Evolutionary conservation across 2,113 vertebrate genomes (phyloP), one percentile per base, ranked within the genome.

Genomic region (Scortum barcoo): DNA sequence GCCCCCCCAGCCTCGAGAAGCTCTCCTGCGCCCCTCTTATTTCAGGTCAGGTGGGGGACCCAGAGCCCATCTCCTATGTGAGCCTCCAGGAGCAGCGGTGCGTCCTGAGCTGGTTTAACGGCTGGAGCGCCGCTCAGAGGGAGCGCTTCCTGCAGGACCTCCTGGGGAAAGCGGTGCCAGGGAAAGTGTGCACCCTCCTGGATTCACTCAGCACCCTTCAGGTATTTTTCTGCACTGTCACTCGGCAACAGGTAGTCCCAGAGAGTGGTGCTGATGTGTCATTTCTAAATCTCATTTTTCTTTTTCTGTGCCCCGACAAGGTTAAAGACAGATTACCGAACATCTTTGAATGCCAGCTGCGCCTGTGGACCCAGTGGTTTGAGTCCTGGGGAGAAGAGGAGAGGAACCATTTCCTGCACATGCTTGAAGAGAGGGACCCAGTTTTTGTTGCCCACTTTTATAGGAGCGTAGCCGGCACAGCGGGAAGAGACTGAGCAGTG

Each of bases 331-430:
- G 93, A 33, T 95, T 96, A 6, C 97, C 96, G 51, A 96, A 95
- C 88, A 96, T 97, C 85, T 97, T 97, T 87, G 96, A 98, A 71
- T 97, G 97, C 89, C 97, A 98, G 89, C 92, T 97, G 28, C 95
- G 96, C 33, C 94, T 98, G 78, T 98, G 97, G 97, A 96, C 93
- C 78, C 97, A 97, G 92, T 98, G 97, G 97, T 98, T 98, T 85
- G 95, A 96, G 84, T 93, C 96, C 30, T 98, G 97, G 97, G 93
- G 94, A 58, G 96, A 97, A 66, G 93, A 96, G 60, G 97, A 98
- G 71, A 95, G 96, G 72, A 98, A 97, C 87, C 91, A 94, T 56
- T 97, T 98, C 87, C 84, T 98, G 56, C 94, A 93, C 83, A 93
- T 93, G 44, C 88, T 98, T 80, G 97, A 97, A 40, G 93, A 96